Conservation (phyloP, 2,113 vertebrate genomes). For the Tretioscincus oriximinensis region DNA sequence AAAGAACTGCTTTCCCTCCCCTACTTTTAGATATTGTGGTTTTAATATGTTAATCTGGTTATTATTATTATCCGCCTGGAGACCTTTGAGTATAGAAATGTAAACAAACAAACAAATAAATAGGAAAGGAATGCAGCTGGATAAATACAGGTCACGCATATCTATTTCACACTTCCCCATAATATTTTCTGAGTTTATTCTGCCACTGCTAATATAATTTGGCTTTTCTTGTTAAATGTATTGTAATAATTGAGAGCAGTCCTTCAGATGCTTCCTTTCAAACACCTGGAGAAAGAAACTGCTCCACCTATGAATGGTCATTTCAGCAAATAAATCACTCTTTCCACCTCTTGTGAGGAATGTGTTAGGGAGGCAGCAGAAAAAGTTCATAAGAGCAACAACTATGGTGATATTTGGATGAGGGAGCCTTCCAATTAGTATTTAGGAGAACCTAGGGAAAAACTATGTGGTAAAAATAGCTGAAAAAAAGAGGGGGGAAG, state of each 20-base stretch:
- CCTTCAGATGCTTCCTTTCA: background rate
- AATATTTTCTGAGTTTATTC: background rate
- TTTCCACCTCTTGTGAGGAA: background rate
- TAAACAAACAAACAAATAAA: too few species aligned
- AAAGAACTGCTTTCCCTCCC: too few species aligned
- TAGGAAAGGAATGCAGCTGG: too few species aligned
- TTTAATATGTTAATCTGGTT: too few species aligned
- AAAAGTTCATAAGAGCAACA: background rate
- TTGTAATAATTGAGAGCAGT: background rate
- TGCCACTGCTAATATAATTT: background rate
- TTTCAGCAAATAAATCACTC: background rate
- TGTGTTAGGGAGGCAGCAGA: background rate
- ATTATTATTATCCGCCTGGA: too few species aligned
- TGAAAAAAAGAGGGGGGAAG: background rate
- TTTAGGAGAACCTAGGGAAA: background rate
- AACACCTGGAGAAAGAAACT: background rate
- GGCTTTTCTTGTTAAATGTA: background rate
- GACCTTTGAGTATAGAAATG: too few species aligned
- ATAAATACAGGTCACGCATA: too few species aligned
- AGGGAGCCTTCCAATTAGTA: background rate
- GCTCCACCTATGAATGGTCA: too few species aligned
- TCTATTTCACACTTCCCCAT: too few species aligned
- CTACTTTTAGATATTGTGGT: too few species aligned
- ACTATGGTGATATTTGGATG: background rate
- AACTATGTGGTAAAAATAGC: background rate